Conservation (phyloP, 2,113 vertebrate genomes). For the Athene cunicularia region DNA sequence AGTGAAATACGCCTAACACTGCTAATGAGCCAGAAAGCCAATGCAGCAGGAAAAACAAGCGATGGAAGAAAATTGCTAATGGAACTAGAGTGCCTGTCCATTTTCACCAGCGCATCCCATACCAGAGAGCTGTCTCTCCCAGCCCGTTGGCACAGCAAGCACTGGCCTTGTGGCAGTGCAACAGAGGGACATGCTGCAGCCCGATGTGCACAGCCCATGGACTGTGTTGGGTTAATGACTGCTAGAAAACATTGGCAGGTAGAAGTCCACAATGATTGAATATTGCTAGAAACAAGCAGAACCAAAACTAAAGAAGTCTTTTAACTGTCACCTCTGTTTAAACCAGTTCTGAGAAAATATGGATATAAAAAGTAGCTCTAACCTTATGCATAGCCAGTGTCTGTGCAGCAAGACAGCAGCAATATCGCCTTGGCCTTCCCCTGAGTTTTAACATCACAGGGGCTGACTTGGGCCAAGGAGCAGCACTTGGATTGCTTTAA, state of each 20-base stretch:
- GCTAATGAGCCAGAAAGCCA: not conserved
- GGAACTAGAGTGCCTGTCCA: not conserved
- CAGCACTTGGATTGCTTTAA: not conserved
- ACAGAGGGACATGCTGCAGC: accelerated
- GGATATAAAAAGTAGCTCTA: not conserved
- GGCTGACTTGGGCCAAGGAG: not conserved
- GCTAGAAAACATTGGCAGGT: not conserved
- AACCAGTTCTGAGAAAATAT: not conserved
- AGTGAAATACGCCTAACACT: not conserved
- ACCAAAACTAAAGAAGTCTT: not conserved
- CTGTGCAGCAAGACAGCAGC: accelerated
- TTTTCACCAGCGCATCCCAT: not conserved
- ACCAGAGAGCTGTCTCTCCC: not conserved
- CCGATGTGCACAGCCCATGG: accelerated
- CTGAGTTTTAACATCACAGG: not conserved
- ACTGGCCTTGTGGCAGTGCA: accelerated
- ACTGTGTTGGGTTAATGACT: accelerated
- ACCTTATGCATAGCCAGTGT: accelerated
- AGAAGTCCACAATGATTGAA: not conserved
- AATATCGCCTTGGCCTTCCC: not conserved
- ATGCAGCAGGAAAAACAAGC: accelerated
- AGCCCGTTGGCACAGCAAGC: accelerated
- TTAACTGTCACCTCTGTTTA: not conserved
- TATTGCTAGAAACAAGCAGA: not conserved
- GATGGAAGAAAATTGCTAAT: accelerated